Base-by-base conservation (phyloP, 37 sponge, comb jelly and placozoan species). In the Tethya wilhelma region DNA sequence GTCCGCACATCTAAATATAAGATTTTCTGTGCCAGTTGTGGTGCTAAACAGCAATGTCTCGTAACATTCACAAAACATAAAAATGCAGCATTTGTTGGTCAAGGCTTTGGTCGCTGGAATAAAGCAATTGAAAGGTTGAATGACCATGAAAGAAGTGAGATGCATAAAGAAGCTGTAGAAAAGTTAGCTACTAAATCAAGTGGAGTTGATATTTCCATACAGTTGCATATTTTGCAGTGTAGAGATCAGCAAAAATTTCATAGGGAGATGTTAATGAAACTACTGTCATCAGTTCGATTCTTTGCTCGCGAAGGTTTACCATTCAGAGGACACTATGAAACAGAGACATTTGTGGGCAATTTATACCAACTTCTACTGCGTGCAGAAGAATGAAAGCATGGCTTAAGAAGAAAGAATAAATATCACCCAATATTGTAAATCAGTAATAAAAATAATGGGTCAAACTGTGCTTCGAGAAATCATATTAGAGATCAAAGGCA, bases 1-100 rank as follows among this genome's bases (percentile, higher is more conserved):
- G 77, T 84, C 38, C 77, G 82, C 44, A 81, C 82, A 9, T 71
- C 82, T 43, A 17, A 12, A 4, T 81, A 71, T 37, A 81, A 71
- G 34, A 60, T 81, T 14, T 81, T 58, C 40, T 80, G 81, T 80
- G 36, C 12, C 20, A 29, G 14, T 25, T 80, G 81, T 44, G 30
- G 59, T 69, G 81, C 81, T 64, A 81, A 41, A n/a, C 22, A 71
- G 38, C 72, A 71, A 46, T 44, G 73, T 4, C 49, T 81, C 31
- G 0, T 81, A 9, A 81, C 49, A 4, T 78, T 78, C 59, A 45
- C 82, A 1, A 81, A 59, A 63, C 82, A 31, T 67, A 4, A 36
- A 14, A 71, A 71, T 32, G 7, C 49, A 7, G 34, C 44, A 8
- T 81, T 81, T 71, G 63, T 71, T 37, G 63, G 71, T 44, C 49